A percentile compares a stretch with the other conserved stretches of the same genome.
Evolutionary conservation across 2,113 vertebrate species (phyloP).

Genomic region (Dipodomys merriami): DNA sequence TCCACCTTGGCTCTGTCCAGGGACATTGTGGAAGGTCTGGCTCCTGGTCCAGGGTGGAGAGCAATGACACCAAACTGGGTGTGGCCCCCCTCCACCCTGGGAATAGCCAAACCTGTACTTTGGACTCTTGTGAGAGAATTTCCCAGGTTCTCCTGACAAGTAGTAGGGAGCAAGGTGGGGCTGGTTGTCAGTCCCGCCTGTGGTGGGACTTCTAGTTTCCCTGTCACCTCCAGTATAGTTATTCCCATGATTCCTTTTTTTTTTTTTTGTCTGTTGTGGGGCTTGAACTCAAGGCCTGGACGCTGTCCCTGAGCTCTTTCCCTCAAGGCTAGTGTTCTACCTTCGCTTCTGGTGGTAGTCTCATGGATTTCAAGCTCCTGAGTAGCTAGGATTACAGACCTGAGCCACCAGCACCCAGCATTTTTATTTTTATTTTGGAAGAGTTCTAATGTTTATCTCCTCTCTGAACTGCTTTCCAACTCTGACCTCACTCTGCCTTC

Average conservation of each 20-base stretch:
- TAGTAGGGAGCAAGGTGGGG: neutral
- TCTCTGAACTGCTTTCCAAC: neutral
- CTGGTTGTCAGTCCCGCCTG: neutral
- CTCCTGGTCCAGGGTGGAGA: slow-evolving; percentile 27
- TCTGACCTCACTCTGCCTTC: neutral
- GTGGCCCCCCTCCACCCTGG: slow-evolving; percentile 6
- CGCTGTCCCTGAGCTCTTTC: too few species aligned
- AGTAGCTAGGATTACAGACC: neutral
- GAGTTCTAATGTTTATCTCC: neutral
- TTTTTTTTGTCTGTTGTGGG: too few species aligned
- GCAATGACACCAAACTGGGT: slow-evolving; percentile 3
- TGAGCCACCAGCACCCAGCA: neutral
- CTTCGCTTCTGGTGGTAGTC: too few species aligned
- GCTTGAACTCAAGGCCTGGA: too few species aligned
- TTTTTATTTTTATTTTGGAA: too few species aligned
- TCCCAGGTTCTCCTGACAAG: slow-evolving; percentile 19
- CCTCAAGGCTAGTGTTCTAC: too few species aligned
- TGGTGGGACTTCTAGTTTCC: neutral
- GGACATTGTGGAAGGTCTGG: neutral
- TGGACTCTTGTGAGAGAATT: slow-evolving; percentile 46
- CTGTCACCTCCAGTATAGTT: neutral
- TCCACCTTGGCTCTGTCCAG: slow-evolving; percentile 30
- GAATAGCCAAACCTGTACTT: slow-evolving; percentile 63
- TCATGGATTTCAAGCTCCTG: neutral
- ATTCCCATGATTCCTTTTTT: neutral